Conservation (phyloP, 2,113 vertebrate species). For the Gorsachius goisagi region DNA sequence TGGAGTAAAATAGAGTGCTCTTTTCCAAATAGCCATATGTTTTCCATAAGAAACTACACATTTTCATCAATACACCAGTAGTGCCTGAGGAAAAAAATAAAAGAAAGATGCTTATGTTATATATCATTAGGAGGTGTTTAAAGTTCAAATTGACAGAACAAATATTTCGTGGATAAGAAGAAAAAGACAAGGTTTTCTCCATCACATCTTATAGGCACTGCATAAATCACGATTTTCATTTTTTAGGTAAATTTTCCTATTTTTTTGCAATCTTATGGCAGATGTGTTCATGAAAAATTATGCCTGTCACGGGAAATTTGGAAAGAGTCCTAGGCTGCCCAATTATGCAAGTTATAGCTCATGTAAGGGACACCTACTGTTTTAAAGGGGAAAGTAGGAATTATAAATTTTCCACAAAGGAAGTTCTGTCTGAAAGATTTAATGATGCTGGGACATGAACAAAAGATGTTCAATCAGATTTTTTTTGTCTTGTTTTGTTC, state of each 20-base stretch:
- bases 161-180: background rate
- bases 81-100: background rate
- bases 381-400: conserved; percentile 72
- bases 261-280: conserved; percentile 47
- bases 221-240: conserved; percentile 51
- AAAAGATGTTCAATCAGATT: conserved; percentile 56
- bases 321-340: conserved; percentile 69
- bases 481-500: conserved; percentile 34
- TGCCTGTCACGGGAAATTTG: conserved; percentile 66
- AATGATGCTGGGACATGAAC: conserved; percentile 58
- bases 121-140: background rate
- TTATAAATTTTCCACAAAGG: conserved; percentile 74
- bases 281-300: conserved; percentile 73
- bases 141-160: background rate
- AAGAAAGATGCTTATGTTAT: background rate
- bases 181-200: background rate
- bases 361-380: conserved; percentile 70
- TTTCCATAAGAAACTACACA: background rate
- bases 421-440: conserved; percentile 74
- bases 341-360: conserved; percentile 75
- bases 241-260: conserved; percentile 50
- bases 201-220: background rate
- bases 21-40: background rate
- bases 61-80: background rate
- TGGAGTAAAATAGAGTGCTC: background rate